Conservation (phyloP, 2,888 invertebrate species). For the Lagria hirta region DNA sequence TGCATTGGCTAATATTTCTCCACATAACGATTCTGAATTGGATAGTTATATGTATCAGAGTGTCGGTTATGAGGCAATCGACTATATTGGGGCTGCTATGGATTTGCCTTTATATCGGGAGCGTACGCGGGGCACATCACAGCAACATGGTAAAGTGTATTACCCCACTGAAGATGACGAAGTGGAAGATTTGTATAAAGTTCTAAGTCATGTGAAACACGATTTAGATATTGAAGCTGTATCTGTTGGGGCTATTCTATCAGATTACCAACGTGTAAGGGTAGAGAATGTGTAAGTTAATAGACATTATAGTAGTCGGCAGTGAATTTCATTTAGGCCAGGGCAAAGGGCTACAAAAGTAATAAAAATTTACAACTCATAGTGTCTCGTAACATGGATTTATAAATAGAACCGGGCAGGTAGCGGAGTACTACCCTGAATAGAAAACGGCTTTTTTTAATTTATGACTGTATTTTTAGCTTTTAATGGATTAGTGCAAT, state of each 20-base stretch:
- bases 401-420: neutral
- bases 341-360: too few species aligned
- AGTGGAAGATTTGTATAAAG: conserved; percentile 92
- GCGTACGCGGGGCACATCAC: conserved; percentile 81
- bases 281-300: conserved; percentile 94
- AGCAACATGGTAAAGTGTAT: conserved; percentile 77
- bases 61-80: conserved; percentile 94
- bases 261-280: conserved; percentile 96
- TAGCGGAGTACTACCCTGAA: too few species aligned
- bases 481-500: too few species aligned
- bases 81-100: conserved; percentile 91
- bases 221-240: conserved; percentile 76
- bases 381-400: neutral
- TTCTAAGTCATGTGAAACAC: conserved; percentile 77
- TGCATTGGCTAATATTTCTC: conserved; percentile 93
- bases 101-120: conserved; percentile 86
- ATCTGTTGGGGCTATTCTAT: conserved; percentile 95
- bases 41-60: conserved; percentile 95
- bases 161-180: conserved; percentile 83
- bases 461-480: neutral
- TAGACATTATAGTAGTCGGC: neutral
- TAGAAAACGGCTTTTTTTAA: too few species aligned
- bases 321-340: too few species aligned
- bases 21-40: conserved; percentile 73
- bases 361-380: neutral